Percentiles rank a stretch among this genome's conserved stretches.
Conservation (phyloP, 2,888 invertebrate genomes). For the Idaea aversata region DNA sequence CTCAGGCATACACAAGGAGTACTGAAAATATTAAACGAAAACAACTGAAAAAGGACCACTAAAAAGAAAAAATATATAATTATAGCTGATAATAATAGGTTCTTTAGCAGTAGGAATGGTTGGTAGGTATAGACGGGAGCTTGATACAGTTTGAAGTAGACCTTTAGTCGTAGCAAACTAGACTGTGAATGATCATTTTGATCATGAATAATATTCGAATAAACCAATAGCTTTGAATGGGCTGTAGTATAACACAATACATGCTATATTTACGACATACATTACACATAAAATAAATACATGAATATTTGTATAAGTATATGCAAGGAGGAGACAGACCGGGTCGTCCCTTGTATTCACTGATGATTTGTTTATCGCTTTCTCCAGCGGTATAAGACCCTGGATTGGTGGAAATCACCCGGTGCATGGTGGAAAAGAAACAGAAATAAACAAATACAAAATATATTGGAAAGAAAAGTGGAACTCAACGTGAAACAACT, state of each 20-base stretch:
- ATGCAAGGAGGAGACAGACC: slow-evolving; percentile 73
- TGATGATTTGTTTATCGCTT: slow-evolving; percentile 78
- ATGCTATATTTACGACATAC: slow-evolving; percentile 70
- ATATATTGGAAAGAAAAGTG: slow-evolving; percentile 56
- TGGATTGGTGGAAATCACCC: slow-evolving; percentile 61
- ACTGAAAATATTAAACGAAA: slow-evolving; percentile 70
- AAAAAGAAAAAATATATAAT: slow-evolving; percentile 30
- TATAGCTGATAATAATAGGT: not conserved
- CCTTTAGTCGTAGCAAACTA: not conserved
- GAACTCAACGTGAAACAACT: slow-evolving; percentile 42
- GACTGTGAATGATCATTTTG: not conserved
- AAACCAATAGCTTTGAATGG: slow-evolving; percentile 20
- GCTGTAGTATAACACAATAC: slow-evolving; percentile 53
- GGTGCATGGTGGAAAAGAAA: slow-evolving; percentile 67
- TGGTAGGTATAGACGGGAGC: not conserved
- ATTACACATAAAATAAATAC: slow-evolving; percentile 54
- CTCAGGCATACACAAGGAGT: slow-evolving; percentile 79
- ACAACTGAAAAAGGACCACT: slow-evolving; percentile 45
- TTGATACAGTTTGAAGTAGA: not conserved
- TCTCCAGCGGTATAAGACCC: slow-evolving; percentile 77
- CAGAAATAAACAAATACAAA: slow-evolving; percentile 60
- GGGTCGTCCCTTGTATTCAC: slow-evolving; percentile 73
- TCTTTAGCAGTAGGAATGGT: not conserved
- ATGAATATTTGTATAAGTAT: slow-evolving; percentile 57
- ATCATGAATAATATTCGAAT: not conserved